phyloP scores from a whole-genome alignment of 2,888 invertebrate genomes.

The Prosopocoilus inquinatus region DNA sequence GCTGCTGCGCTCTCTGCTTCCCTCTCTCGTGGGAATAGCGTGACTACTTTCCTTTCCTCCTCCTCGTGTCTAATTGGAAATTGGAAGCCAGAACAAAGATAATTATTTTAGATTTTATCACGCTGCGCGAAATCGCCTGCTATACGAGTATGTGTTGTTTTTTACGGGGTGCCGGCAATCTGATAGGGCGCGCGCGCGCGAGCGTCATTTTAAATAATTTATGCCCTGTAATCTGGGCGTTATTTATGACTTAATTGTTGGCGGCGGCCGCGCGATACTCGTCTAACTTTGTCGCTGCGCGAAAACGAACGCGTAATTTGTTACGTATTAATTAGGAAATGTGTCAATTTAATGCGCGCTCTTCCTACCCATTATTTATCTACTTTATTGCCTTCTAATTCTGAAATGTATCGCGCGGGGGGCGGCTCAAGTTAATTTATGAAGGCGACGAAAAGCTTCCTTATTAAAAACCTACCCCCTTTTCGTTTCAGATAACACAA shows the following conservation, averaged over 20 bases:
- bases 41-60: not conserved
- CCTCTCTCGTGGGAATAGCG: not conserved
- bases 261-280: not conserved
- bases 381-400: no score
- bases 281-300: not conserved
- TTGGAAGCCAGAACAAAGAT: conserved; percentile 18
- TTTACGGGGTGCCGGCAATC: not conserved
- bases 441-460: no score
- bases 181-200: no score
- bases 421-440: no score
- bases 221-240: not conserved
- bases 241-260: not conserved
- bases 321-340: no score
- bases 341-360: no score
- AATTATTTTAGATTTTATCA: conserved; percentile 13
- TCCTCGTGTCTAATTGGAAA: conserved; percentile 17
- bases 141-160: not conserved
- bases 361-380: no score
- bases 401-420: no score
- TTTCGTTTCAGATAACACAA: no score
- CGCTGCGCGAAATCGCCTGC: not conserved
- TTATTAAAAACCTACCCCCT: no score
- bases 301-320: not conserved
- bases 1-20: no score
- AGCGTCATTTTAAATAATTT: conserved; percentile 2